phyloP scores from a whole-genome alignment of 2,113 vertebrate species.

The Mesoclemmys tuberculata region DNA sequence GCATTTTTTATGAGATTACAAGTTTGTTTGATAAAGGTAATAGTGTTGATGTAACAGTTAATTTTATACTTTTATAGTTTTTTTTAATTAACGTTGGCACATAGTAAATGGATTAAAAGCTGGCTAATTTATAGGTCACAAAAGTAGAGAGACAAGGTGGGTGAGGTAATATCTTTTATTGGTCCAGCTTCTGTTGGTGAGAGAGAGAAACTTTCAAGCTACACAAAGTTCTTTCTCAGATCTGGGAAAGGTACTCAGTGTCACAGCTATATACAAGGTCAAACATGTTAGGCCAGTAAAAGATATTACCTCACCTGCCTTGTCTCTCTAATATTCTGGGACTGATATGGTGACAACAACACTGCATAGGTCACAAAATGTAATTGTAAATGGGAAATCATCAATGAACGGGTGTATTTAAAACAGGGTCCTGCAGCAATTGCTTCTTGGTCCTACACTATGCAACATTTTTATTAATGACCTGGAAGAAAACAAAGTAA shows the following conservation, averaged over 20 bases:
- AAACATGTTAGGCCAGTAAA: neutral
- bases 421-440: neutral
- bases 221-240: neutral
- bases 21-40: neutral
- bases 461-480: neutral
- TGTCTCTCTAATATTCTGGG: neutral
- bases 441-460: neutral
- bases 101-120: neutral
- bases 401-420: neutral
- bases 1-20: neutral
- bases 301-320: too few species aligned
- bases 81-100: neutral
- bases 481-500: too few species aligned
- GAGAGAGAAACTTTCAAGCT: neutral
- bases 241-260: neutral
- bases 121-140: neutral
- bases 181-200: neutral
- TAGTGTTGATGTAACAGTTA: neutral
- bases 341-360: neutral
- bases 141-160: neutral
- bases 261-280: neutral
- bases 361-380: too few species aligned
- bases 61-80: too few species aligned
- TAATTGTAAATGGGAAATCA: too few species aligned
- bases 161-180: neutral